Evolutionary conservation across 2,113 vertebrate genomes (phyloP), one percentile per base, ranked within the genome.

Genomic region (Arvicanthis niloticus): DNA sequence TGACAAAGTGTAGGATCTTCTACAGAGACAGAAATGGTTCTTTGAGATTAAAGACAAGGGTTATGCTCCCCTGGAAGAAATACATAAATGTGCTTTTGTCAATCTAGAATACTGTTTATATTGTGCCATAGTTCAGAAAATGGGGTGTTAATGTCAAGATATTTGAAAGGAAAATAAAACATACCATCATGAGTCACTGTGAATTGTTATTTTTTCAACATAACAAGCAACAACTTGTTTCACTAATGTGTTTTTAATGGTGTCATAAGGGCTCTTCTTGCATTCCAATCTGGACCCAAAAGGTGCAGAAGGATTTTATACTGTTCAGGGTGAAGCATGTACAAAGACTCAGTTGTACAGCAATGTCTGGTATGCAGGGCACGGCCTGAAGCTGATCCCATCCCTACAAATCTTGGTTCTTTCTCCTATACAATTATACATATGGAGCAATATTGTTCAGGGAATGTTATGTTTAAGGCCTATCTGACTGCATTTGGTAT

Each of bases 181-280:
- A 31, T 91, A 60, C n/a, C 88, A 65, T 91, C 95, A 75, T 89
- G 91, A 89, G 40, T 93, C 76, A 16, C 15, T 75, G 3, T 70
- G 77, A 80, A 19, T 77, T 94, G 88, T 95, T 96, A 70, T 82
- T 72, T 87, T 95, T 78, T 87, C 56, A 86, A 16, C 16, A 19
- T 72, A 96, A 87, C 96, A 89, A 2, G 95, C 51, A 94, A 77
- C 29, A 88, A 92, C 96, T 97, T 95, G 96, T 76, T 96, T 96
- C 58, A 91, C 29, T 92, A 40, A 87, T 91, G 34, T 70, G 51
- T 45, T 88, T 91, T 88, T 94, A 93, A 40, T 80, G 56, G 86
- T 90, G 76, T 85, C 88, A 45, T 16, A 48, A 29, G 48, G 76
- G n/a, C 81, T 86, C 45, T 86, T 19, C 48, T 51, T 70, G 68